Conservation (phyloP, 2,113 vertebrate species). For the Oncorhynchus nerka region DNA sequence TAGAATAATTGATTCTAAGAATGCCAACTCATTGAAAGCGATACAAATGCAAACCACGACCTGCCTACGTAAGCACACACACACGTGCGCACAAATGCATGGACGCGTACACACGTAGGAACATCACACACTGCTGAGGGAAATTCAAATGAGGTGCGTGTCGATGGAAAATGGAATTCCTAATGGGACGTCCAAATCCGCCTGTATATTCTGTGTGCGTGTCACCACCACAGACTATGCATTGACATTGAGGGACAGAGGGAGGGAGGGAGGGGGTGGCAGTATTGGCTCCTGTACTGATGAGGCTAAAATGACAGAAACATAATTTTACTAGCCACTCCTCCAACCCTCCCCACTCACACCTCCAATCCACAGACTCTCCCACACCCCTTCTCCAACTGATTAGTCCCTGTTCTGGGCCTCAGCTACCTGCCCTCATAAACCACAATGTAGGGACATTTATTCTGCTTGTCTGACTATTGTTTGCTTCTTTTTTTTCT, state of each 20-base stretch:
- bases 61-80: neutral
- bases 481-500: no score
- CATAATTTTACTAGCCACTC: neutral
- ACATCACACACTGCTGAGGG: neutral
- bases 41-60: slow-evolving; percentile 36
- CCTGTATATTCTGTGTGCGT: slow-evolving; percentile 9
- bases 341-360: neutral
- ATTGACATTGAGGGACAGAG: slow-evolving; percentile 6
- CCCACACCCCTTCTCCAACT: neutral
- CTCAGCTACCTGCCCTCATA: neutral
- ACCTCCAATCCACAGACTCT: neutral
- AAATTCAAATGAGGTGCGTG: slow-evolving; percentile 36
- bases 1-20: slow-evolving; percentile 37
- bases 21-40: slow-evolving; percentile 44
- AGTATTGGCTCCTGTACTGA: neutral
- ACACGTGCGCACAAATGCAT: neutral
- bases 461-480: no score
- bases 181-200: slow-evolving; percentile 28
- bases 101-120: slow-evolving; percentile 3
- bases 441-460: no score
- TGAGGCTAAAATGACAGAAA: neutral
- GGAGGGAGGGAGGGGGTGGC: neutral
- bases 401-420: slow-evolving; percentile 3
- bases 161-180: slow-evolving; percentile 40
- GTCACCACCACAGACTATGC: neutral